Base-by-base conservation (phyloP, 92 coral and sea anemone genomes). In the Siderastrea radians region DNA sequence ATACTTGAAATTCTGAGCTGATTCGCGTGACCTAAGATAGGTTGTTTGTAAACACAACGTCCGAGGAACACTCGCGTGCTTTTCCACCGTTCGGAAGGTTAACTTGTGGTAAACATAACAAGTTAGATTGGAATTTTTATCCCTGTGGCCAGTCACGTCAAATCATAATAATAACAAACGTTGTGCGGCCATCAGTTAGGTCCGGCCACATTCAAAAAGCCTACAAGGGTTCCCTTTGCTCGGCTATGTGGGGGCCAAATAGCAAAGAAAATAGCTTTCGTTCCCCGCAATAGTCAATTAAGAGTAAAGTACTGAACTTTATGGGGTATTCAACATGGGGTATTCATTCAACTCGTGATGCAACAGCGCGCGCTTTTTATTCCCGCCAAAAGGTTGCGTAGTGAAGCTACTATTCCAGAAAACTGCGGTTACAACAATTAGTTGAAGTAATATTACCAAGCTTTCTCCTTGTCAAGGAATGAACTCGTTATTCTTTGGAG, bases 71-170 rank as follows among this genome's bases (percentile, higher is more conserved):
- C 38, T 26, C 38, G 38, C 38, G 38, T 26, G 38, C 7, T 10
- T 17, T 6, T 51, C 7, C 6, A 47, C n/a, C 7, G 78, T 16
- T 17, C 63, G 78, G 78, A 52, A 73, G 77, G 4, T 52, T 6
- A 17, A 43, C n/a, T 74, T 74, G 78, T 74, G 62, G 78, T 38
- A 17, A 74, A 19, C 49, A 74, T 13, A 72, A 74, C 78, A 74
- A 74, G 3, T 6, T 14, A 1, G 43, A 17, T 74, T 53, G 78
- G 61, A 74, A 52, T 26, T 53, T 52, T 43, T 15, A 51, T 4
- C 47, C 45, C 47, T 13, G 16, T 19, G 62, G 62, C 62, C 45
- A 57, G 78, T 54, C 43, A 74, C 57, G 61, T 74, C 44, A 61
- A 61, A 26, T 15, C 19, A 43, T 47, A 51, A 43, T 3, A 53